Conservation (phyloP, 2,888 invertebrate species). For the Brenthis hecate region DNA sequence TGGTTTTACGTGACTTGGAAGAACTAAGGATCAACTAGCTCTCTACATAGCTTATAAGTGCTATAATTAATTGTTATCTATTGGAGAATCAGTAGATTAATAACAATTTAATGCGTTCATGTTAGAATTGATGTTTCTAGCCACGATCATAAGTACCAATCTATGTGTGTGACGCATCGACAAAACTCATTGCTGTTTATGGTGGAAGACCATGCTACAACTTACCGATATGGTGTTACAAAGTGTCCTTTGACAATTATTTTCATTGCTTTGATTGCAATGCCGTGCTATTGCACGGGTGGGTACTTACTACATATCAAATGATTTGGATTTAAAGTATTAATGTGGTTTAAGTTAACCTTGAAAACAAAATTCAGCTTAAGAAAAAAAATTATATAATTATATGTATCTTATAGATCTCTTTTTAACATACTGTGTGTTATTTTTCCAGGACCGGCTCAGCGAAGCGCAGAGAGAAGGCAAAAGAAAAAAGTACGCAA, state of each 20-base stretch:
- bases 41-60: not conserved
- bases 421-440: slow-evolving; percentile 41
- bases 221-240: slow-evolving; percentile 22
- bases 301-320: not conserved
- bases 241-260: slow-evolving; percentile 28
- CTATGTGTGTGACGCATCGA: slow-evolving; percentile 18
- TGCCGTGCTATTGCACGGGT: not conserved
- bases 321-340: not conserved
- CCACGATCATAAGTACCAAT: not conserved
- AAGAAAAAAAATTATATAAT: not conserved
- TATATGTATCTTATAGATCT: not conserved
- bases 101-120: slow-evolving; percentile 2
- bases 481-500: slow-evolving; percentile 52
- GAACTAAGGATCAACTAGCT: too few species aligned
- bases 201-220: slow-evolving; percentile 27
- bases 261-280: slow-evolving; percentile 13
- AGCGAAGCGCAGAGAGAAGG: slow-evolving; percentile 47
- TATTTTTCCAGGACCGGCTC: slow-evolving; percentile 54
- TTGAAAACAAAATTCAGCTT: too few species aligned
- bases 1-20: too few species aligned
- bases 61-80: not conserved
- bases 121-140: slow-evolving; percentile 4
- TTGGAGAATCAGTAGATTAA: not conserved
- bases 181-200: slow-evolving; percentile 20
- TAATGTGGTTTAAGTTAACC: too few species aligned